These are phyloP conservation scores for Saguinus imperator DNA, from an alignment of 2,113 vertebrate genomes.

Conservation along the genomic window DNA sequence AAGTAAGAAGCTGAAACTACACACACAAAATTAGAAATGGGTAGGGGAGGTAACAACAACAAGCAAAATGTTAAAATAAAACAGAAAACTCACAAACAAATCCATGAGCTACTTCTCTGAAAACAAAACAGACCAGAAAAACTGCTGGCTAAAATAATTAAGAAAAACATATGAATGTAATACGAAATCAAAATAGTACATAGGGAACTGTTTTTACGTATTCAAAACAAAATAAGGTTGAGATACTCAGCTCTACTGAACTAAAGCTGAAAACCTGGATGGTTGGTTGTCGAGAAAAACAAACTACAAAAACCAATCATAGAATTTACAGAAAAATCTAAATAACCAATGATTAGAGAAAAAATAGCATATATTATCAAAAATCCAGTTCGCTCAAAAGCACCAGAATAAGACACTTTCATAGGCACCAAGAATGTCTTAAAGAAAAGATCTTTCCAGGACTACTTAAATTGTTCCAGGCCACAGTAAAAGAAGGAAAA, in stretches of 20 bases:
- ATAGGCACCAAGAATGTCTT: neutral
- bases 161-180: neutral
- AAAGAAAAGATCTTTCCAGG: neutral
- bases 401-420: neutral
- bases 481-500: neutral
- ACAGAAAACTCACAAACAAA: slow-evolving; percentile 11
- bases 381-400: neutral
- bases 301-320: neutral
- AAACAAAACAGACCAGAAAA: slow-evolving; percentile 4
- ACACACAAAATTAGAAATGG: neutral
- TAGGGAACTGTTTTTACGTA: neutral
- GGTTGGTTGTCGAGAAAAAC: neutral
- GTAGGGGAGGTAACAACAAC: neutral
- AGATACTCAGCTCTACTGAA: neutral
- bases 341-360: neutral
- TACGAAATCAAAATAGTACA: neutral
- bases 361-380: neutral
- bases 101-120: neutral
- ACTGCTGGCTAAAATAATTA: neutral
- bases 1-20: neutral
- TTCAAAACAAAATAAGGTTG: neutral
- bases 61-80: neutral
- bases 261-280: neutral
- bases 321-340: neutral
- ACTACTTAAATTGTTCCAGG: neutral